Conservation (phyloP, 2,888 invertebrate genomes). For the Meganola albula region DNA sequence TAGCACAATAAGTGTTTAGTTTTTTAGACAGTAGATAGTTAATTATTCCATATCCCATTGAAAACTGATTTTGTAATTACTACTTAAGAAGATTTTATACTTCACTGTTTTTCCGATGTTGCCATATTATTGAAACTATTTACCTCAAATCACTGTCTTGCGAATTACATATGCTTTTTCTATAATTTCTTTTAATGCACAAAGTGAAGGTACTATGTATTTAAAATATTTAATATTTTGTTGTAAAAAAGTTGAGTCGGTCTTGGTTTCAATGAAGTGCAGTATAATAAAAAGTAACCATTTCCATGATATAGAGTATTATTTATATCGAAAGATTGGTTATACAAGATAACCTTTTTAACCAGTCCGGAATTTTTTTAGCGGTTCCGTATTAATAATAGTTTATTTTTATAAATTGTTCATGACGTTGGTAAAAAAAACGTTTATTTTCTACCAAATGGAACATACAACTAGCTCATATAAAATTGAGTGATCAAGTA, state of each 20-base stretch:
- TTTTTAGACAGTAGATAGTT: conserved; percentile 54
- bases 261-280: conserved; percentile 27
- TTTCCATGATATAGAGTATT: no score
- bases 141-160: conserved; percentile 59
- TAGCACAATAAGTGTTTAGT: conserved; percentile 45
- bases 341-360: no score
- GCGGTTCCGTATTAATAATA: no score
- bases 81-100: conserved; percentile 25
- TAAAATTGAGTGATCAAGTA: no score
- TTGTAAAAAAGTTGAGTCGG: conserved; percentile 19
- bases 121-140: conserved; percentile 68
- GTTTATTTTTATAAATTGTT: no score
- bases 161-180: conserved; percentile 23
- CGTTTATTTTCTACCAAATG: no score
- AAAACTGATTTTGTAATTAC: conserved; percentile 27
- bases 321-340: no score
- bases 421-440: no score
- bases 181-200: conserved; percentile 18
- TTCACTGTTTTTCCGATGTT: conserved; percentile 54
- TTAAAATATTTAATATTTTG: conserved; percentile 25
- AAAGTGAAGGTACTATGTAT: conserved; percentile 19
- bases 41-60: conserved; percentile 34
- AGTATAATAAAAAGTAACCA: no score
- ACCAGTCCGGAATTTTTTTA: no score
- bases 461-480: no score